Evolutionary conservation across 2,113 vertebrate species (phyloP).

Genomic region (Malurus elegans): DNA sequence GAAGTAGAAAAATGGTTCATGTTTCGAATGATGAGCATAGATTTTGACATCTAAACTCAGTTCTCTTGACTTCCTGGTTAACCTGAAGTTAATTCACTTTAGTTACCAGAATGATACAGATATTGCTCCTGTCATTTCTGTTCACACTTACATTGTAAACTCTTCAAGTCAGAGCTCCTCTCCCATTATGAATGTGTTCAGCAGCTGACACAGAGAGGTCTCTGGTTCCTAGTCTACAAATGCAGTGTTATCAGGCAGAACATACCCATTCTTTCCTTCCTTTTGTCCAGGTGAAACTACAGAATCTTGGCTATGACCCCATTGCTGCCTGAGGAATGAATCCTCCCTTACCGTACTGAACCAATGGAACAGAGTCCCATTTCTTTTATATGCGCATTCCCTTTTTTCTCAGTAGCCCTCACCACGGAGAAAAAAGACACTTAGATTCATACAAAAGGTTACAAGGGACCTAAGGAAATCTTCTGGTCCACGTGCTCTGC

Average conservation of each 20-base stretch:
- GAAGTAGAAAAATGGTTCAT: not conserved
- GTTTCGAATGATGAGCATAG: not conserved
- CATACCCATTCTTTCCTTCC: not conserved
- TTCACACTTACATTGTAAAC: not conserved
- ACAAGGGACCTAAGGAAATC: not conserved
- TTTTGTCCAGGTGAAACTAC: not conserved
- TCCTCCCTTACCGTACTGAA: not conserved
- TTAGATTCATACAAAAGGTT: not conserved
- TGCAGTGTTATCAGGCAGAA: not conserved
- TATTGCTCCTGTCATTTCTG: not conserved
- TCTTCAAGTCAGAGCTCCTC: not conserved
- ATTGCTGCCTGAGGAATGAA: not conserved
- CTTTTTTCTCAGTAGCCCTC: not conserved
- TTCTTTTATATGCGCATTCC: not conserved
- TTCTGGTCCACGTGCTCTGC: not conserved
- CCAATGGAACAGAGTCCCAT: not conserved
- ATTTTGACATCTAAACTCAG: conserved; percentile 8
- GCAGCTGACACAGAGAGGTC: not conserved
- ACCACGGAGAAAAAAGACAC: not conserved
- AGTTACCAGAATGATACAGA: not conserved
- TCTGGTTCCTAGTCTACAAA: not conserved
- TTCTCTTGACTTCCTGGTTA: not conserved
- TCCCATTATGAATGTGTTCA: not conserved
- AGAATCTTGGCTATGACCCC: not conserved
- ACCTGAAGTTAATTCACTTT: conserved; percentile 3